Conservation (phyloP, 2,888 invertebrate species). For the Cataglyphis cursor region DNA sequence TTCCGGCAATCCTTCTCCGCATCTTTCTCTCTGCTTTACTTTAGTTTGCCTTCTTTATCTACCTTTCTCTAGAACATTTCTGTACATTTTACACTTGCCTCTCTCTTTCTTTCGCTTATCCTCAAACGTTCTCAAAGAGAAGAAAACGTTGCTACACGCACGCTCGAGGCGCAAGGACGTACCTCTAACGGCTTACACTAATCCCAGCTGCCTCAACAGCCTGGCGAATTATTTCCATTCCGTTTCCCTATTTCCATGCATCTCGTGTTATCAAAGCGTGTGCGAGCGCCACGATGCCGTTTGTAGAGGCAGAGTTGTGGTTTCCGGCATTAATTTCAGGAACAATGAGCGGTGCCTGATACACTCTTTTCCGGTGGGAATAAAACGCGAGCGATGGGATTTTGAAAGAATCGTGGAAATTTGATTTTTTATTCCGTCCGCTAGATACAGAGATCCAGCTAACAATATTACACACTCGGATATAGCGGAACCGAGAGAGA, state of each 20-base stretch:
- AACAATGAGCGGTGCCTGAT: constrained; percentile 44
- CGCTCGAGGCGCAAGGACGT: constrained; percentile 46
- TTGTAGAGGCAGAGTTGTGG: constrained; percentile 48
- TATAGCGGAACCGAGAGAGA: neutral
- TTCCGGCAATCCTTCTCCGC: constrained; percentile 56
- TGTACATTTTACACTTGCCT: neutral
- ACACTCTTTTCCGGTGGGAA: constrained; percentile 22
- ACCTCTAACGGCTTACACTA: constrained; percentile 61
- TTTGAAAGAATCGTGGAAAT: constrained; percentile 3
- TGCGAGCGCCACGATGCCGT: constrained; percentile 50
- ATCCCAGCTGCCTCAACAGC: constrained; percentile 68
- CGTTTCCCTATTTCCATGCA: constrained; percentile 69
- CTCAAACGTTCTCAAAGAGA: constrained; percentile 3
- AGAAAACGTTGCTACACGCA: constrained; percentile 29
- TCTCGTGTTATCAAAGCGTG: constrained; percentile 61
- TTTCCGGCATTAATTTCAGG: constrained; percentile 65
- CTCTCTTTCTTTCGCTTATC: constrained; percentile 4
- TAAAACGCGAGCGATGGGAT: neutral
- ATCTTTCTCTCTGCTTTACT: constrained; percentile 20
- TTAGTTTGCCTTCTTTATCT: neutral
- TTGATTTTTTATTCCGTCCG: constrained; percentile 13
- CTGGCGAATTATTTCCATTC: constrained; percentile 72
- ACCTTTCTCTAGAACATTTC: constrained; percentile 11
- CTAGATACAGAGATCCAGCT: constrained; percentile 2
- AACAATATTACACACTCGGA: constrained; percentile 8